These are phyloP conservation scores for Synodontis membranacea DNA, from an alignment of 2,113 vertebrate genomes.

Conservation along the genomic window DNA sequence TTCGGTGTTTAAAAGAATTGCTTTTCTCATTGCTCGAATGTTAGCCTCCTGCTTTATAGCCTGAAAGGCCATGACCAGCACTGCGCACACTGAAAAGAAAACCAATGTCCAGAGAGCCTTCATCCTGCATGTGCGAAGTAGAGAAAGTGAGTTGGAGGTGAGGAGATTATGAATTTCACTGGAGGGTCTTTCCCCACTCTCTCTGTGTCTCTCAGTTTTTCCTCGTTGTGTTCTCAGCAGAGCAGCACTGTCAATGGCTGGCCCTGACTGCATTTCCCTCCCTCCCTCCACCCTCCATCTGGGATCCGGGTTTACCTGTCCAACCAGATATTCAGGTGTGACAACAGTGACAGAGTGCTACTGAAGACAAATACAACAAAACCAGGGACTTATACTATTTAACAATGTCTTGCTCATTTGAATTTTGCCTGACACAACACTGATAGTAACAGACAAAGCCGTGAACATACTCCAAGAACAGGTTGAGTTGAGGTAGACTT, in stretches of 20 bases:
- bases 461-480: neutral
- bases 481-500: neutral
- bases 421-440: neutral
- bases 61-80: neutral
- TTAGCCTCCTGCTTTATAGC: neutral
- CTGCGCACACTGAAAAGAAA: neutral
- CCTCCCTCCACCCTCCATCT: neutral
- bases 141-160: neutral
- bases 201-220: neutral
- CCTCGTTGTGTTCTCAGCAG: neutral
- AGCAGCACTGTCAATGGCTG: neutral
- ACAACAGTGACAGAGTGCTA: neutral
- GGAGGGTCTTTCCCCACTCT: neutral
- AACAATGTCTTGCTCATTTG: neutral
- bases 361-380: neutral
- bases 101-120: neutral
- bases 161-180: neutral
- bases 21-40: neutral
- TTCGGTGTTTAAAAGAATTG: neutral
- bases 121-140: neutral
- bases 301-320: constrained; percentile 45
- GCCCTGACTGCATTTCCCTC: neutral
- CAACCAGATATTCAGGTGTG: constrained; percentile 26
- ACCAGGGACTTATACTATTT: neutral
- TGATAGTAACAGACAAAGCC: neutral